Conservation (phyloP, 2,888 invertebrate genomes). For the Zeuzera pyrina region DNA sequence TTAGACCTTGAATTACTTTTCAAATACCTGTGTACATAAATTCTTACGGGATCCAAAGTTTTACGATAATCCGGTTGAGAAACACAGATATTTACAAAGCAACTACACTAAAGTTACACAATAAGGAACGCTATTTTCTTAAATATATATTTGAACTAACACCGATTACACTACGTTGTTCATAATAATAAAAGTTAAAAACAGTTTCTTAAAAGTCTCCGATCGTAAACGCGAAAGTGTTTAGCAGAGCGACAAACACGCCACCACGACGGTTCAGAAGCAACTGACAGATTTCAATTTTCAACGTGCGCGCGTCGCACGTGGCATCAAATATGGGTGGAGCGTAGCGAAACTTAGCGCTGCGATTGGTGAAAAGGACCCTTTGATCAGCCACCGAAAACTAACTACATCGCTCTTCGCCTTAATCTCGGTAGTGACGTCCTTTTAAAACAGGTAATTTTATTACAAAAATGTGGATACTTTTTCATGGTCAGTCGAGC, state of each 20-base stretch:
- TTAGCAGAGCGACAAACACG: constrained; percentile 13
- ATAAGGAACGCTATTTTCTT: background rate
- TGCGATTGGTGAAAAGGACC: constrained; percentile 42
- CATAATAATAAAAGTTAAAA: constrained; percentile 19
- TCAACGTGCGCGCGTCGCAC: constrained; percentile 64
- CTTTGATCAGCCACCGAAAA: constrained; percentile 68
- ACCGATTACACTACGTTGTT: background rate
- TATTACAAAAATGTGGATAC: constrained; percentile 65
- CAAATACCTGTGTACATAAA: too few relatives aligned
- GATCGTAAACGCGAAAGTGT: constrained; percentile 8
- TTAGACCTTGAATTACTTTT: too few relatives aligned
- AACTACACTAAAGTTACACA: too few relatives aligned
- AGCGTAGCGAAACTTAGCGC: constrained; percentile 24
- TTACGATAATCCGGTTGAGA: too few relatives aligned
- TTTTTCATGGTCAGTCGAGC: constrained; percentile 61
- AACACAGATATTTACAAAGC: too few relatives aligned
- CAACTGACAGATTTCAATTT: constrained; percentile 45
- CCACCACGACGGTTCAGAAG: constrained; percentile 25
- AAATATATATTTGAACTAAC: background rate
- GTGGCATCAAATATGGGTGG: constrained; percentile 55
- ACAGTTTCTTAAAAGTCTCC: constrained; percentile 6
- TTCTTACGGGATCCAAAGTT: too few relatives aligned
- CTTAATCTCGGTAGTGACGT: constrained; percentile 72
- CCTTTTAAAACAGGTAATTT: constrained; percentile 73
- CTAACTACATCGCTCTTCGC: constrained; percentile 67